phyloP scores from a whole-genome alignment of 2,113 vertebrate genomes.

The Ceyx cyanopectus region DNA sequence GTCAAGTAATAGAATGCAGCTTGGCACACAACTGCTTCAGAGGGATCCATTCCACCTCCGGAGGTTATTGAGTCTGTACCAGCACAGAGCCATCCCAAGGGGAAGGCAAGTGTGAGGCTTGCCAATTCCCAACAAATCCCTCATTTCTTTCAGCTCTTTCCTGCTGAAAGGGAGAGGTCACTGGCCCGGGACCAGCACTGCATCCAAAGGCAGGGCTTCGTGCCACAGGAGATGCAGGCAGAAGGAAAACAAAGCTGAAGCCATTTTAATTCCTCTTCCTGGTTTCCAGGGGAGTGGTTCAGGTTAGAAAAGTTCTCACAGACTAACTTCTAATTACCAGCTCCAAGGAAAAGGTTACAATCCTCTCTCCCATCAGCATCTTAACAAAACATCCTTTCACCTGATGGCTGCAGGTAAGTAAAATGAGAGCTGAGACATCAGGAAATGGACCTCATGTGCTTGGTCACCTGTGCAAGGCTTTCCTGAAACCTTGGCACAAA shows the following conservation, averaged over 20 bases:
- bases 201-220: not conserved
- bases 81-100: not conserved
- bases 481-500: not conserved
- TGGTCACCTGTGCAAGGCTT: not conserved
- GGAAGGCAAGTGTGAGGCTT: not conserved
- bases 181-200: not conserved
- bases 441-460: not conserved
- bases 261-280: not conserved
- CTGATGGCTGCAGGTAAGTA: not conserved
- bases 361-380: not conserved
- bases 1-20: not conserved
- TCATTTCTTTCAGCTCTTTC: slow-evolving; percentile 17
- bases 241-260: slow-evolving; percentile 1
- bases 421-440: not conserved
- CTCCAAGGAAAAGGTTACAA: not conserved
- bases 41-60: not conserved
- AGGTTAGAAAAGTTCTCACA: not conserved
- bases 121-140: slow-evolving; percentile 4
- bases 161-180: not conserved
- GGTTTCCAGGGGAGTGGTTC: not conserved
- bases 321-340: not conserved
- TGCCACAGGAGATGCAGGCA: not conserved
- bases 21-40: not conserved
- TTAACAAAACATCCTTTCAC: not conserved
- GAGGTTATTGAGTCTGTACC: not conserved